Base-by-base conservation (phyloP, 1,140 invertebrate genomes). In the Drosophila virilis region DNA sequence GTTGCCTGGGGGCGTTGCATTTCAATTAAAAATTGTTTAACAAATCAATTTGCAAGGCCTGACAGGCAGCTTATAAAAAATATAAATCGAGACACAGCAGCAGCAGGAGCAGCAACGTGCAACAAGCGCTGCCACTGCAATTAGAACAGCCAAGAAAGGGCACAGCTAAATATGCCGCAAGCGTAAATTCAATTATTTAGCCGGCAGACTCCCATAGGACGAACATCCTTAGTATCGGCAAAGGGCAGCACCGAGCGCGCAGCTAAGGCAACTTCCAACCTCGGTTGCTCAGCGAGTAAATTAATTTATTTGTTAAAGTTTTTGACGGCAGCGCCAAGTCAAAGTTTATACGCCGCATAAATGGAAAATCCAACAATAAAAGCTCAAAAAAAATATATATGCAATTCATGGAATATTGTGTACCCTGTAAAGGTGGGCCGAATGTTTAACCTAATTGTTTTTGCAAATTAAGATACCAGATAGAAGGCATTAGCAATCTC, bases 21-120 rank as follows among this genome's bases (percentile, higher is more conserved):
- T 88, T 88, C 84, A 88, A 88, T 88, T 88, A 88, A 88, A 89
- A 89, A 84, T 84, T 80, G 77, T 77, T 89, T 80, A 88, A 89
- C 77, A 80, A 88, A 88, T 88, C 84, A 88, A 88, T 89, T 88
- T 88, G 48, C 61, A 46, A 37, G 13, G 51, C 73, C 79, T 67
- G 75, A 60, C 74, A 46, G 51, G 17, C 68, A 85, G 64, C 67
- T 78, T 72, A 86, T 13, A 9, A 32, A 42, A 8, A 58, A 32
- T 33, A 42, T 32, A 43, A 51, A 51, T 33, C 6, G 54, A 32
- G 67, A 37, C 74, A 60, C 12, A 45, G 5, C 22, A 22, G 50
- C 28, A 8, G 10, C 50, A 32, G 48, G 40, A 35, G 9, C 57
- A 42, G 42, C 42, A 28, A 38, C 59, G 46, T 37, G 42, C 51